phyloP scores from a whole-genome alignment of 2,797 vertebrate species.

The Gouania willdenowi region DNA sequence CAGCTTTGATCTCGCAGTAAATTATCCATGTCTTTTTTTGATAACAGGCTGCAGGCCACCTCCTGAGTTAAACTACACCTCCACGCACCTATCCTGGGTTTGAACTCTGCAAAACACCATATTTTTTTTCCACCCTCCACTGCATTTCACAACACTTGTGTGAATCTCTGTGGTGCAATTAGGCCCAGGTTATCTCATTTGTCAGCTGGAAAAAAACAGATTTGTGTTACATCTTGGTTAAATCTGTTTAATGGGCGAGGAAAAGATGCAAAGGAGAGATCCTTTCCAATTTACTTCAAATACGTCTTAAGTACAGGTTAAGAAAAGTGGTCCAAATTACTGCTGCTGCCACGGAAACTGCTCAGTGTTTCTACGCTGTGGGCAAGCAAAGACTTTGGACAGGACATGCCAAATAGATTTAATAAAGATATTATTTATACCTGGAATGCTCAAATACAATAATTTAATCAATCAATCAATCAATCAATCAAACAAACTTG shows the following conservation, averaged over 20 bases:
- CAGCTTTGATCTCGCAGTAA: slow-evolving; percentile 52
- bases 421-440: no score
- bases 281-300: no score
- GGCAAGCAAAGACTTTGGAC: background rate
- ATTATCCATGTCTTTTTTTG: slow-evolving; percentile 58
- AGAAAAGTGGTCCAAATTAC: slow-evolving; percentile 12
- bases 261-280: no score
- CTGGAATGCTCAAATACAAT: no score
- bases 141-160: background rate
- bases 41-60: slow-evolving; percentile 44
- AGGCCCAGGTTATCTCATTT: slow-evolving; percentile 8
- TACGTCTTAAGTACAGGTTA: no score
- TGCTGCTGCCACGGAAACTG: slow-evolving; percentile 30
- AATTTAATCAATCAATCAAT: no score
- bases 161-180: slow-evolving; percentile 20
- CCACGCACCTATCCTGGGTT: slow-evolving; percentile 26
- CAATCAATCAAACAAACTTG: no score
- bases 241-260: background rate
- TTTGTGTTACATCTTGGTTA: background rate
- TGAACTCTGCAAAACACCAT: slow-evolving; percentile 32
- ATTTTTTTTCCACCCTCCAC: slow-evolving; percentile 6
- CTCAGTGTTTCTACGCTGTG: slow-evolving; percentile 13
- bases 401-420: background rate
- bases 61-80: slow-evolving; percentile 25
- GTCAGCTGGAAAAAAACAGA: background rate